These are phyloP conservation scores for Gadus chalcogrammus DNA, from an alignment of 2,113 vertebrate species.

Conservation along the genomic window DNA sequence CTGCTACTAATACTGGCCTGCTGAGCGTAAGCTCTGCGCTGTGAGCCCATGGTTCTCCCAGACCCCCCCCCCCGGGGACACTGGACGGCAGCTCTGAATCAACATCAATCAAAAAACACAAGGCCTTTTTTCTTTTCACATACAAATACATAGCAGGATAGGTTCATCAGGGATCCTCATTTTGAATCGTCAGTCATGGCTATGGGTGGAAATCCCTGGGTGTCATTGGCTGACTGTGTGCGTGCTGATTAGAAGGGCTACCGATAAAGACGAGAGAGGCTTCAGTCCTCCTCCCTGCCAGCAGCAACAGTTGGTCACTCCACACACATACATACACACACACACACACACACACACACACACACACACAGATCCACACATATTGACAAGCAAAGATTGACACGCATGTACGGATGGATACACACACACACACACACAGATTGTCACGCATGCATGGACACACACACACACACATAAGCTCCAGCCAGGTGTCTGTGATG, in stretches of 20 bases:
- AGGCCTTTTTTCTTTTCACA: too few species aligned
- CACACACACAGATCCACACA: not conserved
- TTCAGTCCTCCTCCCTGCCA: not conserved
- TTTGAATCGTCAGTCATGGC: not conserved
- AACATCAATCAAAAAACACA: too few species aligned
- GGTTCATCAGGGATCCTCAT: too few species aligned
- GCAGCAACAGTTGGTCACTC: conserved; percentile 8
- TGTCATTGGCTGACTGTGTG: not conserved
- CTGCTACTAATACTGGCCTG: too few species aligned
- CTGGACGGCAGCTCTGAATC: too few species aligned
- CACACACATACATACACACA: conserved; percentile 10
- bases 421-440: not conserved
- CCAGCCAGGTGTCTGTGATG: too few species aligned
- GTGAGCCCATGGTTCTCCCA: too few species aligned
- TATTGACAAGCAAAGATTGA: conserved; percentile 1
- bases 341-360: conserved; percentile 10
- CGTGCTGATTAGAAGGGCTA: not conserved
- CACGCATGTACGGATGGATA: conserved; percentile 11
- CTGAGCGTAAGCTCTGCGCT: too few species aligned
- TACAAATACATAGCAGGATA: too few species aligned
- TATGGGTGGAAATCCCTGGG: not conserved
- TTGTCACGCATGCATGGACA: not conserved
- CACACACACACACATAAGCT: not conserved
- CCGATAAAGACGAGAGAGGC: not conserved
- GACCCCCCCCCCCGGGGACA: too few species aligned